Conservation (phyloP, 2,113 vertebrate genomes). For the Ictidomys tridecemlineatus region DNA sequence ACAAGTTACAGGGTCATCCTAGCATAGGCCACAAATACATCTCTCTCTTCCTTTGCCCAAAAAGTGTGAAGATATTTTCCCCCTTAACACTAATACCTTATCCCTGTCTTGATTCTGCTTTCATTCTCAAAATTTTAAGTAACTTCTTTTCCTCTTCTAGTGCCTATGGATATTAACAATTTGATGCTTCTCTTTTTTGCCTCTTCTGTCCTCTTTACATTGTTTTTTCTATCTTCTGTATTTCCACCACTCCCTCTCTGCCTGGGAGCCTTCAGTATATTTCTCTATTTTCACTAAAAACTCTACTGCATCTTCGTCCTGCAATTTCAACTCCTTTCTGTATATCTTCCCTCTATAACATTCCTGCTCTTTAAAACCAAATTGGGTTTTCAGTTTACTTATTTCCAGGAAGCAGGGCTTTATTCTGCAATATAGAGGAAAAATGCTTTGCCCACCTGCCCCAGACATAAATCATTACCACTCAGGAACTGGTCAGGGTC, state of each 20-base stretch:
- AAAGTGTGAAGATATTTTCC: not conserved
- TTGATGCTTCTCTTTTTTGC: not conserved
- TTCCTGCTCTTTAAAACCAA: not conserved
- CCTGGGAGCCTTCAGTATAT: not conserved
- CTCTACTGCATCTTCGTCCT: not conserved
- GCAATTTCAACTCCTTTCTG: not conserved
- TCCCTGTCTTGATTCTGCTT: not conserved
- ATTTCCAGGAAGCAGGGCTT: no score
- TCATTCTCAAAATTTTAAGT: not conserved
- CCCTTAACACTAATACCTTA: not conserved
- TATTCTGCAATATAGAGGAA: no score
- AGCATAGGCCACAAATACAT: not conserved
- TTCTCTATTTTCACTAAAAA: not conserved
- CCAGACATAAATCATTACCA: no score
- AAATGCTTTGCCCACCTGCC: no score
- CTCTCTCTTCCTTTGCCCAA: not conserved
- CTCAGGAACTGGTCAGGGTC: no score
- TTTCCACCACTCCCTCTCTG: not conserved
- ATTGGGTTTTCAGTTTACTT: not conserved
- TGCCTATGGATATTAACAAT: not conserved
- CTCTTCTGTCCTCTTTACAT: not conserved
- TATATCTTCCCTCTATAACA: not conserved
- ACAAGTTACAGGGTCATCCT: not conserved
- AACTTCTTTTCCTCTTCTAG: not conserved
- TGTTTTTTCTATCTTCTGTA: not conserved